Evolutionary conservation across 2,888 invertebrate genomes (phyloP), one percentile per base, ranked within the genome.

Genomic region (Epistrophe grossulariae): DNA sequence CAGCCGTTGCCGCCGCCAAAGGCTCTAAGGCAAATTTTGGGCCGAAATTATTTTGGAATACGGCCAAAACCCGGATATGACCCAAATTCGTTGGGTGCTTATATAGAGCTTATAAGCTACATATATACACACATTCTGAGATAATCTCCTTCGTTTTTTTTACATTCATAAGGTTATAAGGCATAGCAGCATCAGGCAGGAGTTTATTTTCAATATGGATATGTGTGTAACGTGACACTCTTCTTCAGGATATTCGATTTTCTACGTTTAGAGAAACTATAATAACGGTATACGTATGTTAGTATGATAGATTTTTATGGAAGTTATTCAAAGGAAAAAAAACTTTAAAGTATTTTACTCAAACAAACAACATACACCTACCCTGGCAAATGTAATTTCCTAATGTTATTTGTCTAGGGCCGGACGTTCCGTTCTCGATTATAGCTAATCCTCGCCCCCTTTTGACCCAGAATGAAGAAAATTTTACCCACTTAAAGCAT

Each of bases 61-160:
- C n/a, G 7, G 80, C 80, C 80, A 68, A 74, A 80, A 70, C 66
- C 60, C 45, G 45, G 66, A 66, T 68, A 59, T 57, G 55, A 66
- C 66, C 66, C 7, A 59, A 55, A 59, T 50, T 43, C 15, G 45
- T 9, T 28, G 40, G 66, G n/a, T 40, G 13, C 28, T 40, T 31
- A n/a, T n/a, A n/a, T n/a, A 17, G 15, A 28, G 19, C 73, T 35
- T 24, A 24, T 50, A 40, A 59, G 66, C 50, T 45, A 45, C 31
- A 38, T 38, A 10, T 24, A 4, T 15, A 62, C 19, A 62, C 19
- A 24, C 38, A 68, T 50, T 68, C 24, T 48, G 50, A 4, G 52
- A 74, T 60, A 48, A 79, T 79, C 57, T 59, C 38, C 43, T 38
- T 38, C n/a, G n/a, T n/a, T 24, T 28, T 28, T 50, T 74, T 48